Evolutionary conservation across 2,888 invertebrate genomes (phyloP).

Genomic region (Epirrita christyi): DNA sequence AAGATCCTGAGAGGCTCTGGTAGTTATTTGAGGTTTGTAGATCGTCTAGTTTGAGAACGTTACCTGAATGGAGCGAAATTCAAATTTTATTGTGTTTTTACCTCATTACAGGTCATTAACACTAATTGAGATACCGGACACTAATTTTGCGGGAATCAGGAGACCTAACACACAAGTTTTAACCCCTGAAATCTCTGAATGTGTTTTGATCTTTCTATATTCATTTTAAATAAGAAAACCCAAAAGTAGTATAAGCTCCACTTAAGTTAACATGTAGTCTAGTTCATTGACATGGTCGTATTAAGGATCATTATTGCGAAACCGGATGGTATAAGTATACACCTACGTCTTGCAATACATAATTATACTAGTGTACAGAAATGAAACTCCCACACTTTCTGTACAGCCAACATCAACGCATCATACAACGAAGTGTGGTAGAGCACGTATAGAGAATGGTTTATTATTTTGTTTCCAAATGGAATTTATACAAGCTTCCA

Average conservation of each 20-base stretch:
- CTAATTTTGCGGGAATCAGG: too few species aligned
- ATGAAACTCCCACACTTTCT: conserved; percentile 2
- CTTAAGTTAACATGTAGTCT: conserved; percentile 6
- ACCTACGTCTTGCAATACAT: conserved; percentile 24
- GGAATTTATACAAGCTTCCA: too few species aligned
- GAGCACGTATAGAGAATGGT: background rate
- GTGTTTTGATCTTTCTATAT: too few species aligned
- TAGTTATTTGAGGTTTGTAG: too few species aligned
- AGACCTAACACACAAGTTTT: too few species aligned
- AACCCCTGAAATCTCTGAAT: too few species aligned
- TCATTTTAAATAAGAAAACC: conserved; percentile 5
- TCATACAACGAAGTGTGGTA: background rate
- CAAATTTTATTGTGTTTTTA: too few species aligned
- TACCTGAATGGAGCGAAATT: too few species aligned
- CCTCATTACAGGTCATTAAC: too few species aligned
- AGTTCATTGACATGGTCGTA: conserved; percentile 37
- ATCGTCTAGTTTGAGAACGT: too few species aligned
- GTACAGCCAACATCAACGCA: background rate
- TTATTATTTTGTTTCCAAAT: background rate
- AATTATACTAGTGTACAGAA: background rate
- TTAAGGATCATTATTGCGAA: conserved; percentile 43
- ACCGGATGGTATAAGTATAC: conserved; percentile 44
- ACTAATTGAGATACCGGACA: too few species aligned
- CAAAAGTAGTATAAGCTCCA: conserved; percentile 9
- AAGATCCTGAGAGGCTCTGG: conserved; percentile 7